Base-by-base conservation (phyloP, 2,888 invertebrate genomes). In the Synanthedon vespiformis region DNA sequence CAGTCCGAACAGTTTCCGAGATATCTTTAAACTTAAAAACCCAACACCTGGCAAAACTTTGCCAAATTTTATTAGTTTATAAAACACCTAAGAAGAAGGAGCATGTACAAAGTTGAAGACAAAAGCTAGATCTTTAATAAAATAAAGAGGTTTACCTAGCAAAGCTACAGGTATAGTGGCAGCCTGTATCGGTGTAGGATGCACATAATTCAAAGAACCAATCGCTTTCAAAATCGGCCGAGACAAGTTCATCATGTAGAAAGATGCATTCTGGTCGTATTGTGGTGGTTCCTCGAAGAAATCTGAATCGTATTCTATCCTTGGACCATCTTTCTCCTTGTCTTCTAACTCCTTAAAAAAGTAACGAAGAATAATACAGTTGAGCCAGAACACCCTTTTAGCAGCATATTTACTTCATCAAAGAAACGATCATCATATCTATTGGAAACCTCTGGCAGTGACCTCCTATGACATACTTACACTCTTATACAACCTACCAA, bases 151-250 rank as follows among this genome's bases (percentile, higher is more conserved):
- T 68, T 63, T 68, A 89, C 90, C 92, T 61, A 95, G 86, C 54
- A 99, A 84, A 3, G 97, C 98, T 10, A 98, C 90, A 1, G 99
- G 99, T 72, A 99, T 95, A 0, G 98, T 96, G 0, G 97, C 94
- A 1, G 96, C 91, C 80, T 99, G 99, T 67, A 99, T 98, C 0
- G 98, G 98, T 0, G 99, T 99, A 0, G 99, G 99, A 71, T 95
- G 94, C 4, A 94, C 92, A 78, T 94, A 99, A 62, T 95, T 96
- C 78, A 98, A 89, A 1, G 93, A 89, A 1, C 93, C 92, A 48
- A 99, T 93, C 0, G 98, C 95, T 75, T 98, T 97, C 70, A 99
- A 88, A 40, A 99, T 80, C 0, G 98, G 98, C 55, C 98, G 89
- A 0, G 98, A 98, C 22, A 99, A 86, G 80, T 98, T 98, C 97